Evolutionary conservation across 2,113 vertebrate genomes (phyloP), one percentile per base, ranked within the genome.

Genomic region (Aegotheles bennettii): DNA sequence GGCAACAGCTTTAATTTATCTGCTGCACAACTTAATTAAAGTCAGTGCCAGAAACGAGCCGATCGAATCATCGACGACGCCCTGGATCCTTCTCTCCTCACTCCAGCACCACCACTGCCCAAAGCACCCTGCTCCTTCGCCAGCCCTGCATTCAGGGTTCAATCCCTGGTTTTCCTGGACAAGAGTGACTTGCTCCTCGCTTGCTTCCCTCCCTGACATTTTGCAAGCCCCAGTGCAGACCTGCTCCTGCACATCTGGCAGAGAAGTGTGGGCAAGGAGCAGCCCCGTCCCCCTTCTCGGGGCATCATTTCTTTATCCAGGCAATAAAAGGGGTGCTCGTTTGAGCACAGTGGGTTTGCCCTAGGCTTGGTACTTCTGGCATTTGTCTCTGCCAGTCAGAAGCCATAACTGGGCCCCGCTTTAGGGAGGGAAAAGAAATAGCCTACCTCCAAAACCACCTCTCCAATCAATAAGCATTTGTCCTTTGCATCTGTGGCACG

Each of bases 331-430:
- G 10, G 13, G 14, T 24, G 36, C 29, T 59, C 4, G 0, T 21
- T 92, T 40, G 6, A 71, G 70, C 56, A 84, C 21, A 4, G 5
- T 2, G 60, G 50, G 38, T 45, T 84, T 50, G 67, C 69, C 69
- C 7, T 1, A 89, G 56, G 26, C n/a, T 51, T 23, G 53, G 65
- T 64, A 75, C 29, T 78, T 21, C n/a, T 81, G 90, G 94, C 76
- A 93, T 97, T 93, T 90, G 80, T 95, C 88, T 93, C 94, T 94
- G 95, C 88, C 93, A 96, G 73, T 90, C 96, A 90, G 78, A 64
- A 92, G 84, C 83, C 65, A 18, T 96, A 96, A 95, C 74, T 91
- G 68, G 82, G 73, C 71, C 79, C 17, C 1, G 23, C 92, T 81
- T 94, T 59, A 76, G 89, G 89, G 78, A 93, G 60, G 67, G 79